phyloP scores from a whole-genome alignment of 1,140 invertebrate genomes.

The Lutraria rhynchaena region DNA sequence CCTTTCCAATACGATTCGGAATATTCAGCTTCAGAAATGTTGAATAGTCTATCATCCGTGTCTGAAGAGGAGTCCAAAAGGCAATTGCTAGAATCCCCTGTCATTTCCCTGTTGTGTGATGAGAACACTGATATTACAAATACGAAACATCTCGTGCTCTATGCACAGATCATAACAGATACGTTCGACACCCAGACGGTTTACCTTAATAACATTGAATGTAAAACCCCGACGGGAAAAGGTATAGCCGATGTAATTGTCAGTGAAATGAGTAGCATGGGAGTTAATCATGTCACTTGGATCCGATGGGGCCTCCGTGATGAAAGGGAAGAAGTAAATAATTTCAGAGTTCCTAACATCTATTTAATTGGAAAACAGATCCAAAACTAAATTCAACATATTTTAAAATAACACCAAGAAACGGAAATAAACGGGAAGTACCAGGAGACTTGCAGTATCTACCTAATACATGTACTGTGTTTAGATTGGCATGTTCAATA shows the following conservation, averaged over 20 bases:
- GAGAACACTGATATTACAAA: conserved; percentile 55
- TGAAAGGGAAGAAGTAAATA: conserved; percentile 56
- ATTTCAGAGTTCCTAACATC: no score
- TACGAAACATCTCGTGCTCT: conserved; percentile 27
- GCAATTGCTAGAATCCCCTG: conserved; percentile 13
- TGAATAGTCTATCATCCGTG: neutral
- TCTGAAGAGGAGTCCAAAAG: conserved; percentile 8
- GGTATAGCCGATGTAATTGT: conserved; percentile 9
- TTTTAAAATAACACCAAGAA: no score
- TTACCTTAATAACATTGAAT: conserved; percentile 37
- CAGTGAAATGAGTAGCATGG: neutral
- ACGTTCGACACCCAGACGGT: conserved; percentile 1
- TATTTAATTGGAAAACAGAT: no score
- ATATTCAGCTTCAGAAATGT: conserved; percentile 30
- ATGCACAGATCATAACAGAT: conserved; percentile 26
- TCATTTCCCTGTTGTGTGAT: conserved; percentile 32
- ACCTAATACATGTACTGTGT: no score
- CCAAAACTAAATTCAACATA: no score
- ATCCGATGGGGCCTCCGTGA: conserved; percentile 53
- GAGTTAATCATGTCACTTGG: conserved; percentile 19
- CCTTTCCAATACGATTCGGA: conserved; percentile 29
- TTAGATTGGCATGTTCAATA: no score
- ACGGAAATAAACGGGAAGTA: no score
- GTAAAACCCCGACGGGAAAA: conserved; percentile 22
- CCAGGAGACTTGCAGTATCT: no score